Conservation (phyloP, 37 sponge, comb jelly and placozoan genomes). For the Cladorhizidae sp. region DNA sequence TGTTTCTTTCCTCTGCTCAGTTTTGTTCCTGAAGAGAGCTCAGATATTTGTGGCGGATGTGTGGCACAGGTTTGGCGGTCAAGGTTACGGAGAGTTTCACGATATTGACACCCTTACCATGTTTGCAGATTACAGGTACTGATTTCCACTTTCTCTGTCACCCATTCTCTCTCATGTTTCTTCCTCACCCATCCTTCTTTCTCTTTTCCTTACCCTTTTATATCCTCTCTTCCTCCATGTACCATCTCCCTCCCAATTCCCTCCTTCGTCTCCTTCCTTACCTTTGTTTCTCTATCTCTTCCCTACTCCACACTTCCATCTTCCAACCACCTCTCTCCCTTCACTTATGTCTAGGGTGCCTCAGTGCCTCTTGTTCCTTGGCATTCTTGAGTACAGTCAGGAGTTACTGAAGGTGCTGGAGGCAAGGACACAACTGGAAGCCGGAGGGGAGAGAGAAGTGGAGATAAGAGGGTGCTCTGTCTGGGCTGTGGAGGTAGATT, state of each 20-base stretch:
- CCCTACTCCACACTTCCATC: neutral
- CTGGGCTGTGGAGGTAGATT: conserved; percentile 85
- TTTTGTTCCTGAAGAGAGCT: conserved; percentile 84
- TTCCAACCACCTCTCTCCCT: neutral
- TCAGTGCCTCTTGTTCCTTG: conserved; percentile 66
- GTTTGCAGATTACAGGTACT: conserved; percentile 94
- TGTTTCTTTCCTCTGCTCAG: conserved; percentile 11
- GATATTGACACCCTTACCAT: conserved; percentile 84
- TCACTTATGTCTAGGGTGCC: conserved; percentile 42
- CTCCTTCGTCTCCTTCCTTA: neutral
- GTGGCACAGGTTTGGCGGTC: conserved; percentile 72
- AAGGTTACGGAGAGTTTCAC: conserved; percentile 78
- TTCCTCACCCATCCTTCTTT: neutral
- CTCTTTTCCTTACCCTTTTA: neutral
- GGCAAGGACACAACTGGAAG: conserved; percentile 22
- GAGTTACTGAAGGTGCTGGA: conserved; percentile 45
- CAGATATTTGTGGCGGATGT: conserved; percentile 90
- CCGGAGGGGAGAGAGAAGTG: conserved; percentile 56
- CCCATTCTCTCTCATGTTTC: too few relatives aligned
- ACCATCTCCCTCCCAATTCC: neutral
- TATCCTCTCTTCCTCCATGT: neutral
- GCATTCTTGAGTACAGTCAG: conserved; percentile 62
- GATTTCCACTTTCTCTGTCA: neutral
- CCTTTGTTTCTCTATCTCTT: too few relatives aligned
- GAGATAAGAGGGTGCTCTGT: conserved; percentile 86